Percentiles rank a stretch among this genome's conserved stretches.
Evolutionary conservation across 2,113 vertebrate genomes (phyloP).

Genomic region (Astatoreochromis straeleni): DNA sequence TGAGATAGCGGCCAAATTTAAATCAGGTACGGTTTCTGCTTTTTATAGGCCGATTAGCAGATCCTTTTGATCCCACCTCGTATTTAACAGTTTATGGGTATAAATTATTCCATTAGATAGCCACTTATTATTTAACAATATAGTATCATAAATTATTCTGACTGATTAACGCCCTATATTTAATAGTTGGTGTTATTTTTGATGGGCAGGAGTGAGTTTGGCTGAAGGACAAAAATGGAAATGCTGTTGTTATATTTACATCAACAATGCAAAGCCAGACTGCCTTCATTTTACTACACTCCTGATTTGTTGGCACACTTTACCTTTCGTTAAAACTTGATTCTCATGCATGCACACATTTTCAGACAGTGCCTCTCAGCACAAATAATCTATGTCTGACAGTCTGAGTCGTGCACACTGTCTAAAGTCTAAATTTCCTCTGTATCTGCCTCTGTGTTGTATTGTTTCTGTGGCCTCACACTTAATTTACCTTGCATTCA

Average conservation of each 20-base stretch:
- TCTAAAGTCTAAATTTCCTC: neutral
- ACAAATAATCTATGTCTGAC: neutral
- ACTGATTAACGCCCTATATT: neutral
- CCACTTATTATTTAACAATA: neutral
- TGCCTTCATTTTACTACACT: neutral
- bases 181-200: neutral
- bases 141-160: neutral
- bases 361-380: neutral
- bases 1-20: neutral
- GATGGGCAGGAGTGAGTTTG: neutral
- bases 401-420: neutral
- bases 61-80: neutral
- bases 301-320: neutral
- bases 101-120: neutral
- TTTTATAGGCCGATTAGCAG: neutral
- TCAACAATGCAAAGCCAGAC: neutral
- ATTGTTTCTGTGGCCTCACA: neutral
- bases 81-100: neutral
- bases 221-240: neutral
- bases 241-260: conserved; percentile 4
- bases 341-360: neutral
- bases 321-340: neutral
- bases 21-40: neutral
- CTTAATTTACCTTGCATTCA: conserved; percentile 23
- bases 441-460: neutral